Percentiles rank a stretch among this genome's conserved stretches.
Evolutionary conservation across 2,888 invertebrate genomes (phyloP).

Genomic region (Volucella zonaria): DNA sequence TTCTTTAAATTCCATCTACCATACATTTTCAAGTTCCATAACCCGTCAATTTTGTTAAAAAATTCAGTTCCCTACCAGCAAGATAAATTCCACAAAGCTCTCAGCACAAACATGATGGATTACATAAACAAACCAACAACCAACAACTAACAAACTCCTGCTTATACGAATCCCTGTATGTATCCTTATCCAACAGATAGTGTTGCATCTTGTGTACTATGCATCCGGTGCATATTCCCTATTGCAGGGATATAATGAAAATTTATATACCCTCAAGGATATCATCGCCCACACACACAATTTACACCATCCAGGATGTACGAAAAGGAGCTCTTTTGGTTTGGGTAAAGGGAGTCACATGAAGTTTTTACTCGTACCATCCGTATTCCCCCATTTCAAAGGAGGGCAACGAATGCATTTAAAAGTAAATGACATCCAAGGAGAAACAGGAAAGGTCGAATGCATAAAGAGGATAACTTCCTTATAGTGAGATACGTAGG

Average conservation of each 20-base stretch:
- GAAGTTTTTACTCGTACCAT: constrained; percentile 10
- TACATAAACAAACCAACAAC: constrained; percentile 39
- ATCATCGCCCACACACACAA: constrained; percentile 30
- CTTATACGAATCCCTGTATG: background rate
- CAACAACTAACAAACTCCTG: no score
- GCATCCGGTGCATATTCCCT: constrained; percentile 14
- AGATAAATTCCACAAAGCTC: background rate
- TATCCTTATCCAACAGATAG: constrained; percentile 14
- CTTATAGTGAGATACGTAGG: constrained; percentile 35
- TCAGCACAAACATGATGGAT: constrained; percentile 51
- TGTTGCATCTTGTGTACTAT: constrained; percentile 28
- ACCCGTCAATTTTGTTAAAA: no score
- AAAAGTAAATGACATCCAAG: constrained; percentile 61
- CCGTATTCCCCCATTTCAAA: constrained; percentile 27
- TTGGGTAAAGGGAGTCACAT: background rate
- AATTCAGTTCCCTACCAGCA: background rate
- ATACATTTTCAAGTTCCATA: no score
- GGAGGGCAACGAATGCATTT: constrained; percentile 69
- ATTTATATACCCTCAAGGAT: constrained; percentile 51
- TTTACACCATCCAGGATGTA: constrained; percentile 55
- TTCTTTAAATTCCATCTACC: no score
- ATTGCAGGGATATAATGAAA: constrained; percentile 20
- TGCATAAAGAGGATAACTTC: constrained; percentile 62
- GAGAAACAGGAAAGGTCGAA: constrained; percentile 64
- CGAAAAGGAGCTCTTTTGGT: constrained; percentile 5